Conservation (phyloP, 2,797 vertebrate species). For the Bufotes viridis region DNA sequence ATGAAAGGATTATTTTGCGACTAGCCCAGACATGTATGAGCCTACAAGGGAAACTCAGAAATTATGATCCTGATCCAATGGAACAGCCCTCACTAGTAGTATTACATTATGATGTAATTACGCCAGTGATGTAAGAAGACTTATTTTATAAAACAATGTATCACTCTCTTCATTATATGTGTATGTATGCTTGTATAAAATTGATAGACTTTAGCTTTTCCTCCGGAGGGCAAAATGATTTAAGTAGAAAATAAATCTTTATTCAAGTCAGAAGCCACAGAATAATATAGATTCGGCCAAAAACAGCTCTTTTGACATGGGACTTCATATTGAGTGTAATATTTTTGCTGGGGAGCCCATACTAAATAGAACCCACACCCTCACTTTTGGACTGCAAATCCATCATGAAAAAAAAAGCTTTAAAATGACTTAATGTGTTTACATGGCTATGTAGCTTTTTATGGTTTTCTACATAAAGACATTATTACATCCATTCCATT, state of each 20-base stretch:
- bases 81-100: constrained; percentile 65
- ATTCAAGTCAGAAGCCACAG: constrained; percentile 44
- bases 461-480: constrained; percentile 76
- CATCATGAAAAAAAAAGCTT: constrained; percentile 73
- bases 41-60: constrained; percentile 68
- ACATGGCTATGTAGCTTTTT: constrained; percentile 74
- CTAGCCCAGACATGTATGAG: constrained; percentile 69
- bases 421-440: constrained; percentile 79
- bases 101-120: constrained; percentile 56
- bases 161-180: constrained; percentile 15
- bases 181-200: constrained; percentile 23
- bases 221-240: constrained; percentile 15
- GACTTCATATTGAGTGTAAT: constrained; percentile 64
- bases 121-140: constrained; percentile 42
- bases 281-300: constrained; percentile 45
- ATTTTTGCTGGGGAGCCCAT: constrained; percentile 63
- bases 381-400: constrained; percentile 69
- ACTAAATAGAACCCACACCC: constrained; percentile 68
- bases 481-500: constrained; percentile 77
- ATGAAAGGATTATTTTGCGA: constrained; percentile 71
- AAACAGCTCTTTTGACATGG: constrained; percentile 37
- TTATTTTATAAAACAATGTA: constrained; percentile 23
- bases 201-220: constrained; percentile 7
- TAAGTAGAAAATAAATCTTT: not conserved
- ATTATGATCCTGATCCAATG: constrained; percentile 63